Conservation (phyloP, 2,113 vertebrate genomes). For the Callocephalon fimbriatum region DNA sequence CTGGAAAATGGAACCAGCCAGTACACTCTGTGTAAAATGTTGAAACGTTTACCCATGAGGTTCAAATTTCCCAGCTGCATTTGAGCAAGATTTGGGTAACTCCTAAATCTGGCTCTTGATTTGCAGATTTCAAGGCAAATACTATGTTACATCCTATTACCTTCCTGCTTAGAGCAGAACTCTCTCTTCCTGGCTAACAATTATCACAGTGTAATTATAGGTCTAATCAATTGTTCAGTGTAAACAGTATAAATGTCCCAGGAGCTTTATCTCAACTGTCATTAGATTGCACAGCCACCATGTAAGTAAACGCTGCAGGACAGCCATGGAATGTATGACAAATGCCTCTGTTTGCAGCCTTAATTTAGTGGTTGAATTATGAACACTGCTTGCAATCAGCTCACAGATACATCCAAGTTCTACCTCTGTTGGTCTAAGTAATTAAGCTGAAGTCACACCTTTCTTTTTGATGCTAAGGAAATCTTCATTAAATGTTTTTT, state of each 20-base stretch:
- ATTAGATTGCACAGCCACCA: not conserved
- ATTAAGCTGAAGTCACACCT: conserved; percentile 36
- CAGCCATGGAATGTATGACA: not conserved
- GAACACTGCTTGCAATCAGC: not conserved
- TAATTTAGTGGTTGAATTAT: not conserved
- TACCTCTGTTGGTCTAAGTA: not conserved
- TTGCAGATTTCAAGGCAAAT: not conserved
- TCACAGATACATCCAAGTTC: not conserved
- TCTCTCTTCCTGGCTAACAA: not conserved
- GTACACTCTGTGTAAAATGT: too few species aligned
- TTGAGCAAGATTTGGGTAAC: not conserved
- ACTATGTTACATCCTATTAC: fast-evolving
- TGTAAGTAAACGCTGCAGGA: not conserved
- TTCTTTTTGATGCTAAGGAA: not conserved
- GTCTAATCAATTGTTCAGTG: not conserved
- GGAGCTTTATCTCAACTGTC: not conserved
- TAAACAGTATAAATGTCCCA: not conserved
- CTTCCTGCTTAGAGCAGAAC: not conserved
- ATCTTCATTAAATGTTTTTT: not conserved
- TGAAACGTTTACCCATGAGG: too few species aligned
- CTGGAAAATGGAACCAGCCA: too few species aligned
- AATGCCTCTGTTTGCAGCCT: not conserved
- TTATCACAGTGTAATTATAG: not conserved
- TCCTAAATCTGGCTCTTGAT: not conserved
- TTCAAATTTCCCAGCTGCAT: not conserved